Percentiles rank a stretch among this genome's conserved stretches.
Conservation (phyloP, 2,888 invertebrate species). For the Drosophila imparisetae region DNA sequence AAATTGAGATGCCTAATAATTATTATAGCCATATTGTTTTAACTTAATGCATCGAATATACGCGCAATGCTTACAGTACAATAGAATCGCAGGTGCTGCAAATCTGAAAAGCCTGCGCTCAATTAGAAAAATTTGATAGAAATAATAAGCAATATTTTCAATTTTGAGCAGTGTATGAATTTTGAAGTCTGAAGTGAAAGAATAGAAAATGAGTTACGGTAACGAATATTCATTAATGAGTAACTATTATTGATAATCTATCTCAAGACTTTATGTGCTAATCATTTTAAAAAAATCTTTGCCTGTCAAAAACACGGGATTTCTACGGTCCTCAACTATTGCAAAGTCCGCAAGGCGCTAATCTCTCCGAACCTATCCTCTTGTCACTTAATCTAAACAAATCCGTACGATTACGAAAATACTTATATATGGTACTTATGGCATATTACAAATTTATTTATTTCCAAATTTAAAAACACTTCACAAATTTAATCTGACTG, state of each 20-base stretch:
- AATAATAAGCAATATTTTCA: neutral
- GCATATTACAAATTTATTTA: neutral
- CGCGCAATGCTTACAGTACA: neutral
- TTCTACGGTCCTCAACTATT: neutral
- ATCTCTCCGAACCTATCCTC: neutral
- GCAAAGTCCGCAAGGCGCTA: slow-evolving; percentile 11
- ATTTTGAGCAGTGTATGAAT: neutral
- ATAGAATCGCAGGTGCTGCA: neutral
- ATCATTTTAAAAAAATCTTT: slow-evolving; percentile 8
- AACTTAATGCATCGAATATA: neutral
- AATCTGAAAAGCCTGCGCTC: neutral
- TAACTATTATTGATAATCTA: neutral
- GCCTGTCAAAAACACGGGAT: neutral
- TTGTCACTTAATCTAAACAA: neutral
- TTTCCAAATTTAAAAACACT: slow-evolving; percentile 6
- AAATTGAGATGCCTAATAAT: neutral
- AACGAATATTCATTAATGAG: neutral
- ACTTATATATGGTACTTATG: neutral
- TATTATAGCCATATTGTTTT: neutral
- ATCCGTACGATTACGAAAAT: slow-evolving; percentile 4
- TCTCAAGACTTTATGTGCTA: neutral
- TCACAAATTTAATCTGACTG: neutral
- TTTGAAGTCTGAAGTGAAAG: neutral
- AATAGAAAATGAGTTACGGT: neutral
- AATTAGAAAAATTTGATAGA: neutral